Evolutionary conservation across 2,797 vertebrate species (phyloP).

Genomic region (Helarctos malayanus): DNA sequence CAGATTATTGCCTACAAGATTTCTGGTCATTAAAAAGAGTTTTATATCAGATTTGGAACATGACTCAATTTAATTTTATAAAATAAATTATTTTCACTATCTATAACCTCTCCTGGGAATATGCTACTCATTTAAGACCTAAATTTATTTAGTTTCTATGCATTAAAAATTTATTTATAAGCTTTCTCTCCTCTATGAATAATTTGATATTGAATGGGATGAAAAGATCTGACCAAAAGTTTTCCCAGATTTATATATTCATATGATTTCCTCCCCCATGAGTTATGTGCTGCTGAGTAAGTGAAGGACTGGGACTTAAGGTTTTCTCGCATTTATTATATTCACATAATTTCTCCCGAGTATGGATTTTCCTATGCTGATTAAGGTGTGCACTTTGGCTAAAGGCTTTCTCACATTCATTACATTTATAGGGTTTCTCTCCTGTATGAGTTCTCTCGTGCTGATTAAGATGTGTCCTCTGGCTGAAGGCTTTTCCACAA

Average conservation of each 20-base stretch:
- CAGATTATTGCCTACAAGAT: neutral
- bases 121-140: conserved; percentile 41
- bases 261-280: neutral
- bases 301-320: conserved; percentile 55
- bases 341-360: conserved; percentile 69
- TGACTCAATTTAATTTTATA: conserved; percentile 35
- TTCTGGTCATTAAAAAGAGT: conserved; percentile 47
- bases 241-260: conserved; percentile 69
- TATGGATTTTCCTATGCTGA: conserved; percentile 77
- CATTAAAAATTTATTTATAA: conserved; percentile 52
- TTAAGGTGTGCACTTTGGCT: conserved; percentile 79
- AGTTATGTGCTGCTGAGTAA: conserved; percentile 57
- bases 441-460: conserved; percentile 78
- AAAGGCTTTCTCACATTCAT: conserved; percentile 79
- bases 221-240: conserved; percentile 59
- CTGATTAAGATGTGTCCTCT: conserved; percentile 82
- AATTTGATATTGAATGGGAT: conserved; percentile 49
- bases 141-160: conserved; percentile 34
- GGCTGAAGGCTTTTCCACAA: conserved; percentile 81
- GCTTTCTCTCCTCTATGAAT: neutral
- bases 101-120: neutral
- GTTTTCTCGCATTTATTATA: conserved; percentile 76
- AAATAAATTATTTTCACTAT: conserved; percentile 66
- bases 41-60: conserved; percentile 45
- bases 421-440: conserved; percentile 80